These are phyloP conservation scores for Leptobrachium ailaonicum DNA, from an alignment of 2,113 vertebrate species.

Conservation along the genomic window DNA sequence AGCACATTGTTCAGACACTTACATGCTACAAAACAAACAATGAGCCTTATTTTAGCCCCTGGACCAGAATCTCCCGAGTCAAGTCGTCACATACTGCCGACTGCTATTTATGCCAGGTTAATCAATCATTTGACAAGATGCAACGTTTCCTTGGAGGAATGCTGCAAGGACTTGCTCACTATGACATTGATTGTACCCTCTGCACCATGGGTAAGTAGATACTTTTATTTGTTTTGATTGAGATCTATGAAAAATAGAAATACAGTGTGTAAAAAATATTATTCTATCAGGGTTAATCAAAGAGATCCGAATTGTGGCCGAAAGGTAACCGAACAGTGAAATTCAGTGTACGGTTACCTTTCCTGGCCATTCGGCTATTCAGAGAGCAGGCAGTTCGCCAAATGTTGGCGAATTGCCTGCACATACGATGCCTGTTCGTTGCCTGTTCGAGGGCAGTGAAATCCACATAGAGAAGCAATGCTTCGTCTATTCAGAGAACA, in stretches of 20 bases:
- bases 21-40: slow-evolving; percentile 63
- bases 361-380: too few relatives aligned
- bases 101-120: slow-evolving; percentile 48
- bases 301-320: too few relatives aligned
- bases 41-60: slow-evolving; percentile 56
- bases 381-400: too few relatives aligned
- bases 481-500: too few relatives aligned
- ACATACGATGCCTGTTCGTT: too few relatives aligned
- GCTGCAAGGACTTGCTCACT: slow-evolving; percentile 60
- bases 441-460: too few relatives aligned
- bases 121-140: slow-evolving; percentile 57
- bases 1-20: slow-evolving; percentile 66
- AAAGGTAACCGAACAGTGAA: too few relatives aligned
- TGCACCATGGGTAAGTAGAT: slow-evolving; percentile 59
- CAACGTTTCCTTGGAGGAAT: slow-evolving; percentile 57
- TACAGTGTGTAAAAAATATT: too few relatives aligned
- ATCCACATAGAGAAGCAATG: too few relatives aligned
- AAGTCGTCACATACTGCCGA: slow-evolving; percentile 47
- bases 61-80: slow-evolving; percentile 51
- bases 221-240: background rate
- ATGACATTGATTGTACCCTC: slow-evolving; percentile 63
- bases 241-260: background rate
- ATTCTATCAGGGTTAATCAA: too few relatives aligned
- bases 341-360: too few relatives aligned
- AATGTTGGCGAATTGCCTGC: too few relatives aligned